A percentile compares a stretch with the other conserved stretches of the same genome.
phyloP scores from a whole-genome alignment of 1,140 invertebrate species.

The Cephus cinctus region DNA sequence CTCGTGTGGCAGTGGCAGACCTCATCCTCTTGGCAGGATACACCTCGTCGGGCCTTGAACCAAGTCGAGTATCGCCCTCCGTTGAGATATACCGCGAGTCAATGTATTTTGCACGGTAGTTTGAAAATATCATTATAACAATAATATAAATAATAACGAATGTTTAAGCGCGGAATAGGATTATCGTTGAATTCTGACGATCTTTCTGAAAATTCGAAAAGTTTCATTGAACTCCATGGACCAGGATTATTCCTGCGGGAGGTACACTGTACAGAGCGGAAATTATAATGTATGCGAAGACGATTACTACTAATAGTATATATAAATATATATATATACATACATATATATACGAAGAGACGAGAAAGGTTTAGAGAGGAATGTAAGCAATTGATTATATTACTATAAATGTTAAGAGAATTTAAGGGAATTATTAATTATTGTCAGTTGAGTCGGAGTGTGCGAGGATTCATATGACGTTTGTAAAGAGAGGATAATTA shows the following conservation, averaged over 20 bases:
- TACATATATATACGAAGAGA: neutral
- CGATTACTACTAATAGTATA: neutral
- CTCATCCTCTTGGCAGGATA: no score
- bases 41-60: no score
- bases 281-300: neutral
- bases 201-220: neutral
- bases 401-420: conserved; percentile 47
- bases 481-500: no score
- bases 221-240: neutral
- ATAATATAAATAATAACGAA: no score
- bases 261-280: neutral
- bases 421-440: conserved; percentile 44
- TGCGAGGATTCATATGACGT: conserved; percentile 23
- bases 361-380: no score
- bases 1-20: no score
- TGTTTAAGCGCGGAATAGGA: no score
- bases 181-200: no score
- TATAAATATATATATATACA: neutral
- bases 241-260: neutral
- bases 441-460: conserved; percentile 34
- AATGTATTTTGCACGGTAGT: no score
- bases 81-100: no score
- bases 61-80: no score
- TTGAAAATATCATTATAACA: no score
- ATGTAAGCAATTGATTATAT: conserved; percentile 35